Percentiles rank a stretch among this genome's conserved stretches.
phyloP scores from a whole-genome alignment of 2,888 invertebrate species.

The Meghimatium bilineatum region DNA sequence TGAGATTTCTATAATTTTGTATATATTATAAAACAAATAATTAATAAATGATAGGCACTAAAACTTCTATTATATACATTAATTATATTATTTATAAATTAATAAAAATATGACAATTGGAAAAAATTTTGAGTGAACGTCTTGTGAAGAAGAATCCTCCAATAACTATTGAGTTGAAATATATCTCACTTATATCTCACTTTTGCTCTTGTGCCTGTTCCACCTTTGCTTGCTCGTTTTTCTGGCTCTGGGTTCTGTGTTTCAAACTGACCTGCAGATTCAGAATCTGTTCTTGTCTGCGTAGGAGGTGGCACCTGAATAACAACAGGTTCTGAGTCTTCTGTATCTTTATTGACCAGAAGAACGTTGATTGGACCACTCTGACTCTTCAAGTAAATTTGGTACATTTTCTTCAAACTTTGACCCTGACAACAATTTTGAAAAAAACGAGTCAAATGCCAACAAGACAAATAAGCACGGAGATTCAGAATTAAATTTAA shows the following conservation, averaged over 20 bases:
- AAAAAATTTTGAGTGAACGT: no score
- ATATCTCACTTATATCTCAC: constrained; percentile 22
- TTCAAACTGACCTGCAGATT: background rate
- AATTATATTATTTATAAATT: no score
- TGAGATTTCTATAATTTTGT: no score
- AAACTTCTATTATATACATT: no score
- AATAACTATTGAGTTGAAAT: no score
- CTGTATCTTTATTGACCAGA: constrained; percentile 80
- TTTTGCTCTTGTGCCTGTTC: constrained; percentile 50
- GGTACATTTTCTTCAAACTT: constrained; percentile 77
- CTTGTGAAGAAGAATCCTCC: no score
- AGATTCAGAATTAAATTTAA: no score
- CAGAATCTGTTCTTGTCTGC: constrained; percentile 32
- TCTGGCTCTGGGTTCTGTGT: constrained; percentile 58
- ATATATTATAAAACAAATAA: no score
- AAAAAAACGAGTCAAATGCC: background rate
- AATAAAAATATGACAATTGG: no score
- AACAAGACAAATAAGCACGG: no score
- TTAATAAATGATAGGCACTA: no score
- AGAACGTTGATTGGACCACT: constrained; percentile 83
- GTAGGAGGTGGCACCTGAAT: constrained; percentile 76
- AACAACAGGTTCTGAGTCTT: constrained; percentile 75
- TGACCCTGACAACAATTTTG: constrained; percentile 16
- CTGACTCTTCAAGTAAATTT: constrained; percentile 82
- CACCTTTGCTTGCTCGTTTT: constrained; percentile 35